Conservation (phyloP, 2,797 vertebrate species). For the Tokudaia tokunoshimensis region DNA sequence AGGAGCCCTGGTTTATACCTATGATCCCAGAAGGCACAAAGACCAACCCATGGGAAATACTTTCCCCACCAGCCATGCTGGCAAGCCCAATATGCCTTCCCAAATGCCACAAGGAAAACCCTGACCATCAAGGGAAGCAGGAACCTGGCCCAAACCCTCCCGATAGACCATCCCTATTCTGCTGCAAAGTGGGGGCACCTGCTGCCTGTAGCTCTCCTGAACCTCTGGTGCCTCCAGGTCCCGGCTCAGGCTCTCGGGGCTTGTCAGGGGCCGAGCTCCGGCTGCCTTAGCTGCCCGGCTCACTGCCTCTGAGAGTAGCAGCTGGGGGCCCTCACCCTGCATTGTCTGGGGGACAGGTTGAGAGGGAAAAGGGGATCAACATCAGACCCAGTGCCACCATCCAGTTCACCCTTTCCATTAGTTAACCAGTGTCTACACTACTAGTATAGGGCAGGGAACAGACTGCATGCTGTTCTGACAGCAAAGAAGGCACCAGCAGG, state of each 20-base stretch:
- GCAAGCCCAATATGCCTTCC: conserved; percentile 55
- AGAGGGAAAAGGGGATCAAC: conserved; percentile 77
- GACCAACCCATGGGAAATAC: conserved; percentile 55
- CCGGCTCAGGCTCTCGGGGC: conserved; percentile 91
- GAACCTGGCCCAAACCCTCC: conserved; percentile 66
- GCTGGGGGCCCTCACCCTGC: conserved; percentile 92
- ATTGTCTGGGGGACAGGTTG: conserved; percentile 90
- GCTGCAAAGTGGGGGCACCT: conserved; percentile 86
- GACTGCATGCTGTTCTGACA: not conserved
- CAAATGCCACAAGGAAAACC: conserved; percentile 43
- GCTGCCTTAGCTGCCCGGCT: conserved; percentile 93
- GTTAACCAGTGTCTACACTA: conserved; percentile 25
- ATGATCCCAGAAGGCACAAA: conserved; percentile 29
- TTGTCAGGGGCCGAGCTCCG: conserved; percentile 92
- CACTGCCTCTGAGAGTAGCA: conserved; percentile 95
- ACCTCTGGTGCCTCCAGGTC: conserved; percentile 93
- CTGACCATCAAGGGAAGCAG: not conserved
- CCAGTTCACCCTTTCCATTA: conserved; percentile 69
- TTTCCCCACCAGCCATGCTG: conserved; percentile 59
- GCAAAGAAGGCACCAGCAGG: not conserved
- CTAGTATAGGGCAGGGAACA: not conserved
- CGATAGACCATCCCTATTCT: conserved; percentile 74
- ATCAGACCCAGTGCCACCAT: conserved; percentile 77
- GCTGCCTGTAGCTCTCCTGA: conserved; percentile 93
- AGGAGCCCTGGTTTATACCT: not conserved